These are phyloP conservation scores for Caenorhabditis remanei DNA, from an alignment of 1,140 invertebrate species.

Conservation along the genomic window DNA sequence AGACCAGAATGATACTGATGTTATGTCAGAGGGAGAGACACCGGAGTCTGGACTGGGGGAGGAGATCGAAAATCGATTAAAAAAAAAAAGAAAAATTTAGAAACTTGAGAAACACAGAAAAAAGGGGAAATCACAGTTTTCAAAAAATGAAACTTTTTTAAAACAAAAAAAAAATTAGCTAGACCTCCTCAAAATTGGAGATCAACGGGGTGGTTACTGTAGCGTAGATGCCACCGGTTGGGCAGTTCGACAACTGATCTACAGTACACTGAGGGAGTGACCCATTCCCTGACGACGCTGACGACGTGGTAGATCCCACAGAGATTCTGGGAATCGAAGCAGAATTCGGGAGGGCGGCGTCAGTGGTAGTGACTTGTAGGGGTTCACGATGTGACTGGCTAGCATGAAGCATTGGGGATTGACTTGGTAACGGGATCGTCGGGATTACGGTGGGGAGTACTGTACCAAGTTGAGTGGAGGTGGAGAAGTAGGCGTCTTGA, in stretches of 20 bases:
- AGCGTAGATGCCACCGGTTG: conserved; percentile 30
- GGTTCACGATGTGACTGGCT: conserved; percentile 36
- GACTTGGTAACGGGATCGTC: neutral
- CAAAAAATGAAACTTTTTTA: too few species aligned
- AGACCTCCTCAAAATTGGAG: conserved; percentile 59
- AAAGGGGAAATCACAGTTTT: neutral
- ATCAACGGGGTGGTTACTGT: conserved; percentile 62
- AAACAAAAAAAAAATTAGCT: neutral
- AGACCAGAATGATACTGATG: neutral
- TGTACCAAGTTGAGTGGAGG: neutral
- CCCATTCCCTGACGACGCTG: neutral
- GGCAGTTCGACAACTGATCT: conserved; percentile 12
- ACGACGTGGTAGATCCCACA: conserved; percentile 13
- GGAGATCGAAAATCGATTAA: conserved; percentile 4
- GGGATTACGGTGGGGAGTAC: conserved; percentile 13
- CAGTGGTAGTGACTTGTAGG: neutral
- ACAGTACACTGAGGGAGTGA: neutral
- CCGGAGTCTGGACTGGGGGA: neutral
- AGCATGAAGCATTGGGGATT: conserved; percentile 13
- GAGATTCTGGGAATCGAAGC: neutral
- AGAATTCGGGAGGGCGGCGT: neutral
- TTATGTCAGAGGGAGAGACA: neutral
- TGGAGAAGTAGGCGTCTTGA: neutral
- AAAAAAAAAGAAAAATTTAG: neutral
- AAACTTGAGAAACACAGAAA: neutral